Percentiles rank a stretch among this genome's conserved stretches.
phyloP scores from a whole-genome alignment of 2,113 vertebrate genomes.

The Entomyzon cyanotis region DNA sequence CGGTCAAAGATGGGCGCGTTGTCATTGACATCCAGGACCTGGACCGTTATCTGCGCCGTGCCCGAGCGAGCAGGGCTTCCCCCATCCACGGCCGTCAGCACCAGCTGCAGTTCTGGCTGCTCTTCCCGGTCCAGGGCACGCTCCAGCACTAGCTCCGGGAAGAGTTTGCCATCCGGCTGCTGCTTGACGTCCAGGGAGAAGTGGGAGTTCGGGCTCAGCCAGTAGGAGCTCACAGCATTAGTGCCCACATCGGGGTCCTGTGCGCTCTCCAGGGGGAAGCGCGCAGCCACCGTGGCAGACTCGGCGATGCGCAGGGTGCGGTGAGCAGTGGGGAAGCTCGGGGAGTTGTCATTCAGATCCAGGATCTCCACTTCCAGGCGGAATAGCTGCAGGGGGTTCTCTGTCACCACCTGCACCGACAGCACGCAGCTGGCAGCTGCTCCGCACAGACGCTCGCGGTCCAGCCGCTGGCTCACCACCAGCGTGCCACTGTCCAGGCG shows the following conservation, averaged over 20 bases:
- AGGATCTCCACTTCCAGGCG: conserved; percentile 81
- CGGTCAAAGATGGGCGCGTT: conserved; percentile 80
- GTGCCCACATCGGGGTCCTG: conserved; percentile 80
- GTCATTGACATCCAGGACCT: conserved; percentile 85
- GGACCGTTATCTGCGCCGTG: conserved; percentile 73
- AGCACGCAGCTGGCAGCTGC: conserved; percentile 73
- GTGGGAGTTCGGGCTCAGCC: conserved; percentile 70
- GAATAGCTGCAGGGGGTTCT: conserved; percentile 79
- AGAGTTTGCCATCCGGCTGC: conserved; percentile 78
- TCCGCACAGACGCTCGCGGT: conserved; percentile 80
- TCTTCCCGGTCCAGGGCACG: conserved; percentile 78
- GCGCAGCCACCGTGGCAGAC: conserved; percentile 69
- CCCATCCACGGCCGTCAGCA: conserved; percentile 79
- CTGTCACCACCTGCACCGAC: conserved; percentile 78
- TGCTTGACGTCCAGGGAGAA: conserved; percentile 78
- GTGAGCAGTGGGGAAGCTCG: conserved; percentile 70
- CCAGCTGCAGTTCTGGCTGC: conserved; percentile 74
- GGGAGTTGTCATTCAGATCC: conserved; percentile 85
- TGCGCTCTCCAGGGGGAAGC: conserved; percentile 78
- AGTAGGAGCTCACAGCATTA: conserved; percentile 76
- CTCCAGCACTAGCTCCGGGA: conserved; percentile 81
- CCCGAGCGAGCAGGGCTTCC: conserved; percentile 76
- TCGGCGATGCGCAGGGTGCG: conserved; percentile 75
- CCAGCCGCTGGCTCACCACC: conserved; percentile 79
- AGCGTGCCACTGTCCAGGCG: conserved; percentile 74